Base-by-base conservation (phyloP, 1,140 invertebrate genomes). In the Conus ventricosus region DNA sequence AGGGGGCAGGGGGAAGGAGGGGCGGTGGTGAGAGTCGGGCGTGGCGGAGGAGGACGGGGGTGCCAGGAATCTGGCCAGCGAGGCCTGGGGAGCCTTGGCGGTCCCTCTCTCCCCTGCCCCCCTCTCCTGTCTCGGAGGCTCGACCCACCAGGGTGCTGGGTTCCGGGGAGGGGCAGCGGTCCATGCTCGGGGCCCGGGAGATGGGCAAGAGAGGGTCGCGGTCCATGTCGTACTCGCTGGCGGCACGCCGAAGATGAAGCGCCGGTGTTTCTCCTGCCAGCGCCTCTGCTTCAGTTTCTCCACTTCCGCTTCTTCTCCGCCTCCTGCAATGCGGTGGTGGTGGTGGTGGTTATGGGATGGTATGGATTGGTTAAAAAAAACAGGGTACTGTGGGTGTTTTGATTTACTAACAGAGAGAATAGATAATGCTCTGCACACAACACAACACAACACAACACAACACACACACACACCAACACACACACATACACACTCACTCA, bases 261-360 rank as follows among this genome's bases (percentile, higher is more conserved):
- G 91, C 51, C 93, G 90, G 88, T 94, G 94, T 88, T 93, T 93
- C 84, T 94, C 94, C 80, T 94, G 94, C 94, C 94, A 94, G 57
- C 93, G 85, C 83, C 92, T 93, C 89, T 94, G 94, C 85, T 93
- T 93, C 88, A 94, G 87, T 87, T 93, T 94, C 84, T 94, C 94
- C 84, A 92, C 92, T 94, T 94, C 4, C 94, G 90, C 88, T 94
- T 94, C 91, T 93, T 94, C 84, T 94, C 94, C 17, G 93, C 92
- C 83, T 94, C 94, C 94, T 94, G 84, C 6, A 88, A 11, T 8
- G 57, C 13, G 55, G 55, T 60, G 15, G 71, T 20, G n/a, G 71
- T 67, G 13, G 60, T 67, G 11, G 13, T 67, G 20, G 20, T 15
- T 67, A 67, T 13, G 20, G 60, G 20, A 23, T 15, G 60, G 60